Evolutionary conservation across 2,888 invertebrate species (phyloP).

Genomic region (Tanypteryx hageni): DNA sequence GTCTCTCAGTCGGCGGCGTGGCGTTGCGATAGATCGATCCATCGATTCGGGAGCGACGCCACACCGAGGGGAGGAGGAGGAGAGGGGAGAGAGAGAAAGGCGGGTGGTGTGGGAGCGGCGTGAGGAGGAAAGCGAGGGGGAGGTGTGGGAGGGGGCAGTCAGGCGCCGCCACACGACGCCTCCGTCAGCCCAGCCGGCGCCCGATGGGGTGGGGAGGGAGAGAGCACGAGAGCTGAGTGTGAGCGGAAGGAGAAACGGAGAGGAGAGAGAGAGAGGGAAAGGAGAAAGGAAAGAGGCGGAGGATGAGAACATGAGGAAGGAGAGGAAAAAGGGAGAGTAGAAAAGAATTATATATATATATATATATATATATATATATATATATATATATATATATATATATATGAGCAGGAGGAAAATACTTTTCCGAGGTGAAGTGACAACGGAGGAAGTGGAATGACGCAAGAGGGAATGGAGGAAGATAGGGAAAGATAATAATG

Average conservation of each 20-base stretch:
- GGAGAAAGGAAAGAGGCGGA: not conserved
- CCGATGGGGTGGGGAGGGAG: not conserved
- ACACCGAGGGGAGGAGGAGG: not conserved
- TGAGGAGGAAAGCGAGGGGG: not conserved
- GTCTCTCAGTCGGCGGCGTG: conserved; percentile 23
- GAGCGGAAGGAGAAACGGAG: not conserved
- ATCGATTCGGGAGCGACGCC: conserved; percentile 60
- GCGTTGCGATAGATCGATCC: conserved; percentile 62
- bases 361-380: no score
- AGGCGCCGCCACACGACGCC: conserved; percentile 61
- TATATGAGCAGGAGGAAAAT: not conserved
- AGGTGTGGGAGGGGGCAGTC: conserved; percentile 38
- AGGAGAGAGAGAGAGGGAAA: not conserved
- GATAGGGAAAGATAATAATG: no score
- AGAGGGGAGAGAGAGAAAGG: not conserved
- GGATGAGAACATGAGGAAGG: not conserved
- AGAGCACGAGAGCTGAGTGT: conserved; percentile 14
- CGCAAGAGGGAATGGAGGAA: no score
- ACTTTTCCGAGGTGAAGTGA: no score
- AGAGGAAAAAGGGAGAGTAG: not conserved
- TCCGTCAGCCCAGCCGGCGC: conserved; percentile 63
- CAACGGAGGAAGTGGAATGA: no score
- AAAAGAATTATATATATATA: not conserved
- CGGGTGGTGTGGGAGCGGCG: not conserved
- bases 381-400: no score